Conservation (phyloP, 1,140 invertebrate species). For the Drosophila trapezifrons region DNA sequence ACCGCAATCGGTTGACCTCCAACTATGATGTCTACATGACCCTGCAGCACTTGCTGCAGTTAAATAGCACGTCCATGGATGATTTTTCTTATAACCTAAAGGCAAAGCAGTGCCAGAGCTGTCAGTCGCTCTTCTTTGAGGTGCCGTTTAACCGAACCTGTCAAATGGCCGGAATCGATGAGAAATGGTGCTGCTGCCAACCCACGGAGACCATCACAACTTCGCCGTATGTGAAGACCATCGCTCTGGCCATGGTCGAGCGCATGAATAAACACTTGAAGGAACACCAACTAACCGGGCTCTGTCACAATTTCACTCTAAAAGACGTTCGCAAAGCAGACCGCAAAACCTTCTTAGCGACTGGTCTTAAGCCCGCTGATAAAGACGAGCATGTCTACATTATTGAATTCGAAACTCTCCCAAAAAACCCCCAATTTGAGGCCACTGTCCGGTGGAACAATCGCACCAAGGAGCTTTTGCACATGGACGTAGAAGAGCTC, state of each 20-base stretch:
- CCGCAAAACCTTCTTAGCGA: conserved; percentile 3
- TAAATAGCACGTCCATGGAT: conserved; percentile 30
- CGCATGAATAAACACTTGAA: conserved; percentile 77
- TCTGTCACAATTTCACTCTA: conserved; percentile 25
- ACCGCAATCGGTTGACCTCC: conserved; percentile 90
- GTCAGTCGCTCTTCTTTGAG: conserved; percentile 88
- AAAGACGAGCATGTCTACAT: conserved; percentile 24
- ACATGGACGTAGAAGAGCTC: conserved; percentile 75
- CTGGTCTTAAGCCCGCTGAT: neutral
- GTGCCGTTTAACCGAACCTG: conserved; percentile 89
- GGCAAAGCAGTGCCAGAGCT: conserved; percentile 85
- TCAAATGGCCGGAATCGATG: conserved; percentile 87
- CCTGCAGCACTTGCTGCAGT: conserved; percentile 82
- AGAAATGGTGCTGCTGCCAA: conserved; percentile 92
- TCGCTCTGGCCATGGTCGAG: conserved; percentile 53
- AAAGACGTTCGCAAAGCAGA: neutral
- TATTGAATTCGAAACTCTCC: conserved; percentile 23
- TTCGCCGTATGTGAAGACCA: neutral
- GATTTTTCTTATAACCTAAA: conserved; percentile 15
- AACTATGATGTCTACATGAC: conserved; percentile 92
- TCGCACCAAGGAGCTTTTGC: conserved; percentile 26
- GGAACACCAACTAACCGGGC: neutral
- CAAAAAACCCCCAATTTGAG: conserved; percentile 85
- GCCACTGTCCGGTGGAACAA: conserved; percentile 84
- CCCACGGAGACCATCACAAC: conserved; percentile 77